Evolutionary conservation across 2,888 invertebrate genomes (phyloP), one percentile per base, ranked within the genome.

Genomic region (Heliothis peltigera): DNA sequence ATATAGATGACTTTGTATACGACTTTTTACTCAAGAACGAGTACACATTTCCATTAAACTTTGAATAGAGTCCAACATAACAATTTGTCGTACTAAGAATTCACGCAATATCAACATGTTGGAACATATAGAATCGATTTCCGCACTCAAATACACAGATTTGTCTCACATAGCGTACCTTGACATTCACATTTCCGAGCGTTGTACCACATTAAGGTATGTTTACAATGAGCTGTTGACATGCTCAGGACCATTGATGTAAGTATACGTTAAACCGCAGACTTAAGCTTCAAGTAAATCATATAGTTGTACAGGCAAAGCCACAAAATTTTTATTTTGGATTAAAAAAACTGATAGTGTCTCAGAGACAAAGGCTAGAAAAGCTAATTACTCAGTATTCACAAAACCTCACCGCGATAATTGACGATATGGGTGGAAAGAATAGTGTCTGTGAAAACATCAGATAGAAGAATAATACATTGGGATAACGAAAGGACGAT

Each of bases 101-200:
- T 60, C 51, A 57, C 42, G 51, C 64, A 64, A 62, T 73, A 78
- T 64, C 60, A 52, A 65, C 48, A 51, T 63, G 70, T 47, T 53
- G 44, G n/a, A 72, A 72, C 70, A 72, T 66, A 67, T 77, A 64
- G 71, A 79, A 80, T 79, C 80, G 66, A 82, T 81, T 81, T 81
- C 80, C 73, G 70, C 63, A 80, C 55, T 65, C 65, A 67, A 71
- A 70, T 55, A 77, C 65, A 66, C 61, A 71, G 64, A 82, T 80
- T 81, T 78, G 80, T 82, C 70, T 82, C 80, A 78, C 71, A 81
- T 80, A 70, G 70, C 69, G 58, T 70, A 64, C 71, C 75, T 72
- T 78, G 82, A 78, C 80, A 80, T 82, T 82, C 78, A 81, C 78
- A 77, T 77, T 80, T 82, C 68, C 65, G 43, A 68, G 70, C 64